These are phyloP conservation scores for Conistra vaccinii DNA, from an alignment of 2,888 invertebrate genomes.

Conservation along the genomic window DNA sequence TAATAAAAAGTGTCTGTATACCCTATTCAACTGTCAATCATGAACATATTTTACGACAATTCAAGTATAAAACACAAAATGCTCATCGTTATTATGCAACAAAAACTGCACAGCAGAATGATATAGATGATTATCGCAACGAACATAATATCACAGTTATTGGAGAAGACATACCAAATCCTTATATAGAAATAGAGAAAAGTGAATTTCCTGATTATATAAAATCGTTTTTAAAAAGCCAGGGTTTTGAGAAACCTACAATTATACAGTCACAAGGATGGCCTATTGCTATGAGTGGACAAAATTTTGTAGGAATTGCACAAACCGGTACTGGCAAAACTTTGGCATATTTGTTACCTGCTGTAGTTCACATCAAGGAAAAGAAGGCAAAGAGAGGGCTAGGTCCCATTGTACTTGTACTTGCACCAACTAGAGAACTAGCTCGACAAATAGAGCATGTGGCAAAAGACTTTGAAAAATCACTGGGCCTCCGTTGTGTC, in stretches of 20 bases:
- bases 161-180: constrained; percentile 93
- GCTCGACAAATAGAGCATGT: constrained; percentile 95
- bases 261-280: constrained; percentile 96
- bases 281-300: constrained; percentile 95
- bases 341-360: constrained; percentile 94
- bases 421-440: constrained; percentile 95
- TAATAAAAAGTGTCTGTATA: constrained; percentile 62
- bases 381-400: constrained; percentile 93
- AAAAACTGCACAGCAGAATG: constrained; percentile 79
- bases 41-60: constrained; percentile 58
- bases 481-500: constrained; percentile 93
- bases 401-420: constrained; percentile 95
- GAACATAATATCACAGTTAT: constrained; percentile 94
- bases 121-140: constrained; percentile 92
- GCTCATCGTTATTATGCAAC: constrained; percentile 76
- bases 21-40: constrained; percentile 67
- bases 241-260: constrained; percentile 94
- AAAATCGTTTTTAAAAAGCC: constrained; percentile 91
- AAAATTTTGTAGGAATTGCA: constrained; percentile 96
- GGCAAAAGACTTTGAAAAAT: constrained; percentile 93
- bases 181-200: constrained; percentile 94
- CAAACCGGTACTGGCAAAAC: constrained; percentile 96
- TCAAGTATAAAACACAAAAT: constrained; percentile 46
- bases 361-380: constrained; percentile 95
- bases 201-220: constrained; percentile 94